phyloP scores from a whole-genome alignment of 2,113 vertebrate genomes.

The Aplodontia rufa region DNA sequence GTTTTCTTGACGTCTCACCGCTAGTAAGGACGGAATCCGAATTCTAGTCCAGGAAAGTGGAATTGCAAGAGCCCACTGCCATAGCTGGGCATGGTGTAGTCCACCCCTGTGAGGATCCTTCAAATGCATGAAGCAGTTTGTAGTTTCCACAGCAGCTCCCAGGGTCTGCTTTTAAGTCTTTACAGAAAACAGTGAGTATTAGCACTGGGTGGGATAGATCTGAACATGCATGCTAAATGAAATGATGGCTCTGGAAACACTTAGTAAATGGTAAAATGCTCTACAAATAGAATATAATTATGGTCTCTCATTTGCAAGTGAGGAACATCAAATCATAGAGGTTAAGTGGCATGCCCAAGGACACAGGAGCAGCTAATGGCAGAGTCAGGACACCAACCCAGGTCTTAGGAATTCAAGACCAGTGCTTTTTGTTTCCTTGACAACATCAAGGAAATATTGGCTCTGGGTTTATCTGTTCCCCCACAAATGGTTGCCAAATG shows the following conservation, averaged over 20 bases:
- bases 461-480: background rate
- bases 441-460: background rate
- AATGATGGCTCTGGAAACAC: background rate
- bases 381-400: no score
- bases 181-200: background rate
- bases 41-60: background rate
- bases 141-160: background rate
- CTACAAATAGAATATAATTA: background rate
- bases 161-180: background rate
- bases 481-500: background rate
- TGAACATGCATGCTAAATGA: background rate
- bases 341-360: background rate
- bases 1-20: background rate
- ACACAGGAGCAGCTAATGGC: no score
- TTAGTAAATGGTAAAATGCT: background rate
- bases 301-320: background rate
- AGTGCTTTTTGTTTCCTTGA: background rate
- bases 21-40: background rate
- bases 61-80: background rate
- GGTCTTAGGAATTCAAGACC: background rate
- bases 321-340: background rate
- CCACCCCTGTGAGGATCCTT: no score
- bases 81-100: rapidly evolving
- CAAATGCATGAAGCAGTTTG: rapidly evolving
- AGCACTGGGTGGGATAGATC: no score